Conservation (phyloP, 2,797 vertebrate genomes). For the Centroberyx gerrardi region DNA sequence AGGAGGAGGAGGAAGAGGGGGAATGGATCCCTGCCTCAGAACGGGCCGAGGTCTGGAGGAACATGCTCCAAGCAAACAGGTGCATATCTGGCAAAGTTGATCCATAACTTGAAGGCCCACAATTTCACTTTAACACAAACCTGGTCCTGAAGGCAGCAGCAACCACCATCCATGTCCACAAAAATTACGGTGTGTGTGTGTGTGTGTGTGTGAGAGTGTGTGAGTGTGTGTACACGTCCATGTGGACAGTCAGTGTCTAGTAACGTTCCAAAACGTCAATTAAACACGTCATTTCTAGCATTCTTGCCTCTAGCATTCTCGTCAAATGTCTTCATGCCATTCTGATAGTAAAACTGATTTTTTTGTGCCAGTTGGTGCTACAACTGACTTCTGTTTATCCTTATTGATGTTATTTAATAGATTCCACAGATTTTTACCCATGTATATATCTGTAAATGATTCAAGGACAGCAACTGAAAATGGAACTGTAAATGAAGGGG, state of each 20-base stretch:
- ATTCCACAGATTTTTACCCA: conserved; percentile 19
- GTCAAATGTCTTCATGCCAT: neutral
- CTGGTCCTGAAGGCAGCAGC: conserved; percentile 46
- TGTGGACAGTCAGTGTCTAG: conserved; percentile 3
- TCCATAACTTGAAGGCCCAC: conserved; percentile 84
- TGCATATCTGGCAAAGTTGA: conserved; percentile 84
- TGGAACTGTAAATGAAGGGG: conserved; percentile 56
- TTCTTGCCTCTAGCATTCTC: neutral
- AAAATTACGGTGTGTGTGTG: conserved; percentile 20
- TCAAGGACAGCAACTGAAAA: conserved; percentile 49
- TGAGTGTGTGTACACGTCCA: conserved; percentile 13
- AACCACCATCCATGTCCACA: conserved; percentile 29
- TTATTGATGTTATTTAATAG: conserved; percentile 10
- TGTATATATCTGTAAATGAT: conserved; percentile 33
- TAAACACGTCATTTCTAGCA: neutral
- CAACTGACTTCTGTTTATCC: neutral
- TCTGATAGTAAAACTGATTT: neutral
- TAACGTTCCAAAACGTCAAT: neutral
- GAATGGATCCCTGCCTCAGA: conserved; percentile 45
- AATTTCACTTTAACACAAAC: conserved; percentile 53
- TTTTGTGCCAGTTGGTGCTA: no score
- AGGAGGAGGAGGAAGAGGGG: conserved; percentile 53
- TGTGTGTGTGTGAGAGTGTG: conserved; percentile 29
- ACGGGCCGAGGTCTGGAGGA: conserved; percentile 47
- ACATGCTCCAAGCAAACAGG: conserved; percentile 73